phyloP scores from a whole-genome alignment of 1,140 invertebrate species.

The Protaetia brevitarsis region DNA sequence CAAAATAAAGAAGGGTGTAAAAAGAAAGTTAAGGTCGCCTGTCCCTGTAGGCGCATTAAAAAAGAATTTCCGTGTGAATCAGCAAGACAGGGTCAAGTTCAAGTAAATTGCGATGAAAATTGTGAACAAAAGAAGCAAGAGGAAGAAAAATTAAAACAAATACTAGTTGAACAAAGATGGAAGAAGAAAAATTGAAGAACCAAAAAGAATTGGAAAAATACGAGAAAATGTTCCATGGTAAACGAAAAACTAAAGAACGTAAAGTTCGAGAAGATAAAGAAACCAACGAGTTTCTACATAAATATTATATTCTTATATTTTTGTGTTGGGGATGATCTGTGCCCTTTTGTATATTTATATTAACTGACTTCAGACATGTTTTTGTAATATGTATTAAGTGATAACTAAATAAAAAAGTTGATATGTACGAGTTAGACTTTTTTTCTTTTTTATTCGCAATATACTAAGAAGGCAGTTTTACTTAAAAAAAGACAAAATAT shows the following conservation, averaged over 20 bases:
- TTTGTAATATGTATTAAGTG: neutral
- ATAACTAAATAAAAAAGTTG: neutral
- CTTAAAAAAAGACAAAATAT: too few relatives aligned
- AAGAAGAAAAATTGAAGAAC: slow-evolving; percentile 64
- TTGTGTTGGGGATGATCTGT: neutral
- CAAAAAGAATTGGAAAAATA: slow-evolving; percentile 68
- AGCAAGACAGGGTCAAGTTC: slow-evolving; percentile 53
- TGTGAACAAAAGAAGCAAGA: slow-evolving; percentile 60
- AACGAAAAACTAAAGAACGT: slow-evolving; percentile 55
- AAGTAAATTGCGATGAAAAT: slow-evolving; percentile 60
- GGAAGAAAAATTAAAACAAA: slow-evolving; percentile 51
- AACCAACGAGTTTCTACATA: slow-evolving; percentile 46
- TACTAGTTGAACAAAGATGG: slow-evolving; percentile 54
- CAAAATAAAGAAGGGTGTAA: slow-evolving; percentile 64
- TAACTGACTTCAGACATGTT: neutral
- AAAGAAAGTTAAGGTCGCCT: slow-evolving; percentile 76
- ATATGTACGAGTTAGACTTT: too few relatives aligned
- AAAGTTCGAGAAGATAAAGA: slow-evolving; percentile 46
- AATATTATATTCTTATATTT: slow-evolving; percentile 47
- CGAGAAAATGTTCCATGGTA: slow-evolving; percentile 65
- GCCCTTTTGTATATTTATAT: neutral
- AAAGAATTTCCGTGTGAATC: slow-evolving; percentile 71
- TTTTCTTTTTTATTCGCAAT: too few relatives aligned
- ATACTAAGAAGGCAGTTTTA: too few relatives aligned
- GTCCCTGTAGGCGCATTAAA: slow-evolving; percentile 75